Conservation (phyloP, 1,140 invertebrate genomes). For the Bombus ignitus region DNA sequence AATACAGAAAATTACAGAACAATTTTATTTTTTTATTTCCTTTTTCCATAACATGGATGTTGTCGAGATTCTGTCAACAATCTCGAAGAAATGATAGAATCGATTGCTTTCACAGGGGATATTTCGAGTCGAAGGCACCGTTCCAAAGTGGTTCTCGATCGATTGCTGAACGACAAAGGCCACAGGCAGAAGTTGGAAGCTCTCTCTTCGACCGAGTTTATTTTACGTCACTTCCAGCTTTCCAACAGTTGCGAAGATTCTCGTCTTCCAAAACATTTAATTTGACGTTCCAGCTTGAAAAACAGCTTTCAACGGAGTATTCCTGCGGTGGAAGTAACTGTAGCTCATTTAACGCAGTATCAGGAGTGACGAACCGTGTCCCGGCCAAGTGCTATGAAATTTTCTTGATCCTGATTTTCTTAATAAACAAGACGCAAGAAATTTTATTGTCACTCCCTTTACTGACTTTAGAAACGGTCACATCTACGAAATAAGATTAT, state of each 20-base stretch:
- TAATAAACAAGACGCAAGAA: neutral
- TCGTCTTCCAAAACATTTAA: slow-evolving; percentile 27
- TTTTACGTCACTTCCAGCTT: slow-evolving; percentile 25
- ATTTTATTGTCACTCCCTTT: neutral
- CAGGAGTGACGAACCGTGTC: slow-evolving; percentile 14
- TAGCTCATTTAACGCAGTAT: neutral
- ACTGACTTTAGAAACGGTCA: neutral
- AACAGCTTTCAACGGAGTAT: slow-evolving; percentile 1
- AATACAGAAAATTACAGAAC: neutral
- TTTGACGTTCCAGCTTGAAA: slow-evolving; percentile 18
- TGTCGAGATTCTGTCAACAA: neutral
- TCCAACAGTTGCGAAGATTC: neutral
- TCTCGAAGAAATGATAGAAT: neutral
- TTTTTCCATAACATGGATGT: neutral
- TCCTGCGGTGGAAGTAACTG: neutral
- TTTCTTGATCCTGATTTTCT: neutral
- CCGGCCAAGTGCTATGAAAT: neutral
- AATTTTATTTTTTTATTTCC: neutral
- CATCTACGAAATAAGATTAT: no score
- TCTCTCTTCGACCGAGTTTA: slow-evolving; percentile 9
- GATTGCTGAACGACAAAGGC: slow-evolving; percentile 9
- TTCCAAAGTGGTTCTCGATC: slow-evolving; percentile 31
- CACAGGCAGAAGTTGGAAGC: neutral
- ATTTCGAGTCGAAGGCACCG: neutral
- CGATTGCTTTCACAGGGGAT: slow-evolving; percentile 1